Percentiles rank a stretch among this genome's conserved stretches.
These are phyloP conservation scores for Ylistrum balloti DNA, from an alignment of 1,140 invertebrate genomes.

Conservation along the genomic window DNA sequence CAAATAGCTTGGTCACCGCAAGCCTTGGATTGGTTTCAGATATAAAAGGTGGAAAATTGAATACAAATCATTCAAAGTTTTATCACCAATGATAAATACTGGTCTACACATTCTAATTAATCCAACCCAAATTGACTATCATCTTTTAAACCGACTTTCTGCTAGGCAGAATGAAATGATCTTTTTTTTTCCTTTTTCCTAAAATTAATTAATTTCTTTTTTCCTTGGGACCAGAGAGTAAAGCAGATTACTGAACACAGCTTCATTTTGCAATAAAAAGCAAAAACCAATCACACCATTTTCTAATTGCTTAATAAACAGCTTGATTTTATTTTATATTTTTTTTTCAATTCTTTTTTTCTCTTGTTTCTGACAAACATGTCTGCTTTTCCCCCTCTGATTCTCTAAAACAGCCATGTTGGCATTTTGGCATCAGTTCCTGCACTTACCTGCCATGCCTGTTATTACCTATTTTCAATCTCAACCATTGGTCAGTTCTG, in stretches of 20 bases:
- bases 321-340: background rate
- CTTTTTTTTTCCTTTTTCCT: too few relatives aligned
- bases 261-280: too few relatives aligned
- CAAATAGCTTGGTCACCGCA: background rate
- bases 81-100: background rate
- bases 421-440: background rate
- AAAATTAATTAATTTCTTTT: too few relatives aligned
- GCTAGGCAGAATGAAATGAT: too few relatives aligned
- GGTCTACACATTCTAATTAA: background rate
- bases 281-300: too few relatives aligned
- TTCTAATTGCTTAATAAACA: background rate
- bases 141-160: too few relatives aligned
- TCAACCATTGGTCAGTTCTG: constrained; percentile 32
- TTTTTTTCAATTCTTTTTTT: background rate
- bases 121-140: too few relatives aligned
- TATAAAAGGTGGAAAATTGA: constrained; percentile 30
- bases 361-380: background rate
- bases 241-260: too few relatives aligned
- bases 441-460: background rate
- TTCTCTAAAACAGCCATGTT: background rate
- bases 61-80: constrained; percentile 10
- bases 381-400: background rate
- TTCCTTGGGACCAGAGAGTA: too few relatives aligned
- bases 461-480: constrained; percentile 24
- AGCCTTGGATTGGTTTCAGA: constrained; percentile 25